Conservation (phyloP, 2,888 invertebrate genomes). For the Epirrhoe alternata region DNA sequence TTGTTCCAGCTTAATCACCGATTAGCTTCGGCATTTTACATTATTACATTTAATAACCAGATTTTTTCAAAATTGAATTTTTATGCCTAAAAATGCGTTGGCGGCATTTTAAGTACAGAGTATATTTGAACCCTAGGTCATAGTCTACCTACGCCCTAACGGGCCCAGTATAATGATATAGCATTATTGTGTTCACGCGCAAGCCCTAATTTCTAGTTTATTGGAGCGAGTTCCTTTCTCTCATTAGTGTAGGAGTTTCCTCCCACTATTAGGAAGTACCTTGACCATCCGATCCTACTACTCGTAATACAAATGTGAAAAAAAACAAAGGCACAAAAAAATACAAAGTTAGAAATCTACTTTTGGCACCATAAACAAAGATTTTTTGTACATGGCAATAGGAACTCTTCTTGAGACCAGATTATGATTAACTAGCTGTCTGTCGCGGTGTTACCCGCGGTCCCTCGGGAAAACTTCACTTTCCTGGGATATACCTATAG, state of each 20-base stretch:
- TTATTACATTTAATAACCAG: conserved; percentile 26
- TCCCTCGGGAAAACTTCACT: no score
- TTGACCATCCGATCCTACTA: background rate
- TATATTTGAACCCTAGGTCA: conserved; percentile 30
- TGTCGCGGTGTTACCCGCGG: no score
- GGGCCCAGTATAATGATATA: conserved; percentile 25
- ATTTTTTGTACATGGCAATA: no score
- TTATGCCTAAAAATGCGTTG: conserved; percentile 20
- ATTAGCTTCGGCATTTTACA: conserved; percentile 28
- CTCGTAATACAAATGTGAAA: background rate
- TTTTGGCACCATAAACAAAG: no score
- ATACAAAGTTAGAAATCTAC: no score
- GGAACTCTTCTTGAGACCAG: no score
- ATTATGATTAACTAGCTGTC: no score
- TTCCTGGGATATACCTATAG: no score
- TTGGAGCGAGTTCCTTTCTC: conserved; percentile 29
- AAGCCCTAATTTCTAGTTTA: conserved; percentile 33
- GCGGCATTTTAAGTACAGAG: conserved; percentile 38
- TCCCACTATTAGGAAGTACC: conserved; percentile 21
- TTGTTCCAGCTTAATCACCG: conserved; percentile 29
- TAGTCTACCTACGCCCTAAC: conserved; percentile 33
- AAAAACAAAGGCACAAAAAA: no score
- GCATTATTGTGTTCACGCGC: conserved; percentile 32
- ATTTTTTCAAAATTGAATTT: conserved; percentile 31
- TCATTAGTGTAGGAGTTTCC: conserved; percentile 35